Conservation (phyloP, 2,888 invertebrate species). For the Cordilura impudica region DNA sequence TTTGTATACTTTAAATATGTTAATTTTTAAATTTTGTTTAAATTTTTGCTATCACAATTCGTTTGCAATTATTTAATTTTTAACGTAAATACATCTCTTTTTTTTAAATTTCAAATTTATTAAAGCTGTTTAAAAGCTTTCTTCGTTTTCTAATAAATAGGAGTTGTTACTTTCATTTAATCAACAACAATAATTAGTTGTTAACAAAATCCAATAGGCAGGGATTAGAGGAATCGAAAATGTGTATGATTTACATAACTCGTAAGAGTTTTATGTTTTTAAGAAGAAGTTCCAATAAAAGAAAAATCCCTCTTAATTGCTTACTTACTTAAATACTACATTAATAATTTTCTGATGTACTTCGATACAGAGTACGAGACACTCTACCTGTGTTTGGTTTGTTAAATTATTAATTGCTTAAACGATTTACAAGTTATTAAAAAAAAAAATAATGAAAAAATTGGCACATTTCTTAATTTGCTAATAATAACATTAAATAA, state of each 20-base stretch:
- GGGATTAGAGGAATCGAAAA: not conserved
- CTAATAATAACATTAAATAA: constrained; percentile 51
- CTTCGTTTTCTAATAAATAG: constrained; percentile 37
- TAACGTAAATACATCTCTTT: constrained; percentile 42
- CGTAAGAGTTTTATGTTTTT: not conserved
- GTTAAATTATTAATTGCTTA: constrained; percentile 31
- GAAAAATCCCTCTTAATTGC: not conserved
- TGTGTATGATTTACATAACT: not conserved
- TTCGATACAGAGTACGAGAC: not conserved
- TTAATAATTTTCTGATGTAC: not conserved
- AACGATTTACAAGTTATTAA: constrained; percentile 37
- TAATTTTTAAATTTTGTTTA: constrained; percentile 42
- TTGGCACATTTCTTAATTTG: constrained; percentile 65
- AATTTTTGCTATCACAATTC: constrained; percentile 62
- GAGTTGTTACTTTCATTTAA: not conserved
- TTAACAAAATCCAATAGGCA: not conserved
- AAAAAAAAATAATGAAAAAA: constrained; percentile 52
- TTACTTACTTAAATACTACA: not conserved
- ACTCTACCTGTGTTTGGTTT: not conserved
- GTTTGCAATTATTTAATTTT: constrained; percentile 60
- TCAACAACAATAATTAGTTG: not conserved
- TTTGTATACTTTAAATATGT: constrained; percentile 25
- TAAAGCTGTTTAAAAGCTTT: constrained; percentile 53
- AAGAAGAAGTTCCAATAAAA: not conserved
- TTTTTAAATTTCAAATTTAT: constrained; percentile 51